Base-by-base conservation (phyloP, 2,113 vertebrate genomes). In the Anguilla rostrata region DNA sequence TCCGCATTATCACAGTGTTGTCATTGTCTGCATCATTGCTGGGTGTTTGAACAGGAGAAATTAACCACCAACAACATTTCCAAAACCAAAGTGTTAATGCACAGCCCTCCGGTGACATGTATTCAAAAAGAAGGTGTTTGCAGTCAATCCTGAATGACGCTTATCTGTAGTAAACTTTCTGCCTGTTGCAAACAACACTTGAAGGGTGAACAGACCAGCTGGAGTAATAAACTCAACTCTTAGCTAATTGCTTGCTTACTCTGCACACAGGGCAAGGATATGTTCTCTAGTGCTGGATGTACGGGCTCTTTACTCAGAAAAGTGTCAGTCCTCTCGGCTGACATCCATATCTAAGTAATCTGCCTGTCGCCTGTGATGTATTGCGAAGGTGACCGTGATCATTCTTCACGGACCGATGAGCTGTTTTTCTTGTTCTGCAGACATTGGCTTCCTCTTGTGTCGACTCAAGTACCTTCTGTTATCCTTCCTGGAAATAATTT, bases 371-470 rank as follows among this genome's bases (percentile, higher is more conserved):
- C 88, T 85, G 87, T 92, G 92, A 94, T 91, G 87, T 92, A 94
- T 91, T 84, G 90, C 92, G 41, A 94, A 94, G 94, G 93, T 94
- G 92, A 92, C 92, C 83, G 89, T 83, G 43, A 85, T 93, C 92
- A 92, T 93, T 91, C 93, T 92, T 94, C 91, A 93, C 88, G 86
- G 82, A 85, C 88, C 39, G 29, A 79, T 83, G 81, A 66, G 78
- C 53, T 46, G 82, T 46, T 85, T 86, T 81, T 84, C 60, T 87
- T 84, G 20, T n/a, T 20, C n/a, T 71, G n/a, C 15, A 53, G 40
- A 86, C 91, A 87, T 84, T 53, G 79, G 40, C 41, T 87, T 89
- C 87, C 89, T 91, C 87, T 80, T 3, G 82, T 81, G 88, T 88
- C 90, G 93, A 88, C 92, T 93, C 91, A 89, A 87, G 82, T 89